Percentiles rank a stretch among this genome's conserved stretches.
phyloP scores from a whole-genome alignment of 2,888 invertebrate genomes.

The Archaeoteleia sp. region DNA sequence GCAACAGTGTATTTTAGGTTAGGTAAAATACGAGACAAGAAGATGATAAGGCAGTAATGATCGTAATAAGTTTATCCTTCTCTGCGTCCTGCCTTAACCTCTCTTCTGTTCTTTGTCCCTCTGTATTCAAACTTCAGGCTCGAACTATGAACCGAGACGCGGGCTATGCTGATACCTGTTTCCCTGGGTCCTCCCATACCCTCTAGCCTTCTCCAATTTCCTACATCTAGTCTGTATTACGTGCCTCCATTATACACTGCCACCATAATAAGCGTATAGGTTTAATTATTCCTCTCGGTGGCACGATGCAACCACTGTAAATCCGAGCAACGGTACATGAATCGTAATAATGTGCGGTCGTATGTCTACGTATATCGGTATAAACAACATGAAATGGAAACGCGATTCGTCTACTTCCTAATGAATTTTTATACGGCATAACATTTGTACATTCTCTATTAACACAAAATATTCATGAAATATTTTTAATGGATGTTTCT shows the following conservation, averaged over 20 bases:
- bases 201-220: slow-evolving; percentile 38
- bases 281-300: slow-evolving; percentile 42
- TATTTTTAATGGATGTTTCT: too few species aligned
- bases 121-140: slow-evolving; percentile 18
- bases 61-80: slow-evolving; percentile 8
- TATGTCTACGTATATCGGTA: slow-evolving; percentile 23
- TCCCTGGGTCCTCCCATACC: slow-evolving; percentile 19
- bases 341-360: slow-evolving; percentile 26
- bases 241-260: slow-evolving; percentile 38
- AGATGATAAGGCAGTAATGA: slow-evolving; percentile 16
- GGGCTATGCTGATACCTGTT: slow-evolving; percentile 26
- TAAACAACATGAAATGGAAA: not conserved
- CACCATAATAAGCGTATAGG: slow-evolving; percentile 46
- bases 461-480: too few species aligned
- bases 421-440: too few species aligned
- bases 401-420: too few species aligned
- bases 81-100: not conserved
- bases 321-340: slow-evolving; percentile 28
- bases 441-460: too few species aligned
- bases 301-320: slow-evolving; percentile 37
- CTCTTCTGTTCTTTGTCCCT: not conserved
- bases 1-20: slow-evolving; percentile 7
- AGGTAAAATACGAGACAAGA: slow-evolving; percentile 7
- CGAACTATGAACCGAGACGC: slow-evolving; percentile 31
- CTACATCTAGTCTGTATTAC: slow-evolving; percentile 42